Percentiles rank a stretch among this genome's conserved stretches.
These are phyloP conservation scores for Acromyrmex heyeri DNA, from an alignment of 1,140 invertebrate species.

Conservation along the genomic window DNA sequence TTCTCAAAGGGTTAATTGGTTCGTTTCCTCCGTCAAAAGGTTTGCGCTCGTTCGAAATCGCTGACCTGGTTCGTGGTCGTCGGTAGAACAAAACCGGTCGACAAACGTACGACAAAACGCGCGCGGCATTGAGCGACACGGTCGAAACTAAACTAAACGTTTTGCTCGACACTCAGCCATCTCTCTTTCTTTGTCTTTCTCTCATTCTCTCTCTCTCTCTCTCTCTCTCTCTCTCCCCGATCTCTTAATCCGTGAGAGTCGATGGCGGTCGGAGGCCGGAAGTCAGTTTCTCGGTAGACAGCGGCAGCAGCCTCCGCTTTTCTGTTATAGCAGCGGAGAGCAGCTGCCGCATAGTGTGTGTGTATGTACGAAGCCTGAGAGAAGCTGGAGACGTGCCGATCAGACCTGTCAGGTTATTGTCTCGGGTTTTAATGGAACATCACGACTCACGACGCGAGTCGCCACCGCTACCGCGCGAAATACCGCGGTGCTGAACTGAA, in stretches of 20 bases:
- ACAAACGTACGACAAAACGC: constrained; percentile 58
- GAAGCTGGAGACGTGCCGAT: constrained; percentile 76
- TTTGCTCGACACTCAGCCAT: constrained; percentile 23
- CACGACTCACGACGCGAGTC: constrained; percentile 76
- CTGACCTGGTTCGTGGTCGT: constrained; percentile 55
- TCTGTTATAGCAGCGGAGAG: constrained; percentile 58
- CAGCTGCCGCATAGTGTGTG: constrained; percentile 39
- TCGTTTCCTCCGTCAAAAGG: constrained; percentile 58
- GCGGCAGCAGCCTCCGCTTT: constrained; percentile 61
- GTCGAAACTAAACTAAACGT: constrained; percentile 60
- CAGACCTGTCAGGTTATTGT: constrained; percentile 86
- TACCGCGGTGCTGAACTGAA: constrained; percentile 76
- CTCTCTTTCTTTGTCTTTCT: constrained; percentile 27
- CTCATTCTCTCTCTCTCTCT: not conserved
- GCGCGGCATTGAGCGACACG: constrained; percentile 43
- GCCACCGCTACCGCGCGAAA: constrained; percentile 73
- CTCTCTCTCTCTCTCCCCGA: not conserved
- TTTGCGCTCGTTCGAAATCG: constrained; percentile 46
- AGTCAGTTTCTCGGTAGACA: constrained; percentile 76
- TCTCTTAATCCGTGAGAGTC: constrained; percentile 63
- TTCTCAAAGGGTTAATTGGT: constrained; percentile 62
- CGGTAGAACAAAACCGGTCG: constrained; percentile 53
- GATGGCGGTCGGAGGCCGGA: constrained; percentile 69
- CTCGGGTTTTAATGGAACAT: constrained; percentile 86
- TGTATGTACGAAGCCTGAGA: constrained; percentile 29